Evolutionary conservation across 2,888 invertebrate species (phyloP).

Genomic region (Temnothorax ravouxi): DNA sequence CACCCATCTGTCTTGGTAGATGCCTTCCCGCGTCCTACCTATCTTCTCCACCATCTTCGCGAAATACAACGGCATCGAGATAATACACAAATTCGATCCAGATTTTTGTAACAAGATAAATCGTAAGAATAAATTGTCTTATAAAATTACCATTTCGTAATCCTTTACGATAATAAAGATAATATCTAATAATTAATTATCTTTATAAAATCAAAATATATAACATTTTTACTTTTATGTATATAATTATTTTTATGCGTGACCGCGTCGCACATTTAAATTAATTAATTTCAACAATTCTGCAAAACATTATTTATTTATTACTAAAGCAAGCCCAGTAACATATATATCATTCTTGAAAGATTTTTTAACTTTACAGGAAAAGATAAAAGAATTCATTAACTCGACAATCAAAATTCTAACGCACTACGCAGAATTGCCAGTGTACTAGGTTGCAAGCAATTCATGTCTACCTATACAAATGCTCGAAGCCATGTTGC

Average conservation of each 20-base stretch:
- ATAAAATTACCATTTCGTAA: not conserved
- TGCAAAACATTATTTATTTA: not conserved
- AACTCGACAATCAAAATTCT: constrained; percentile 22
- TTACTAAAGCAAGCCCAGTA: not conserved
- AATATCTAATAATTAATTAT: not conserved
- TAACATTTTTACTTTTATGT: constrained; percentile 30
- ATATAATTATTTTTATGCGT: constrained; percentile 23
- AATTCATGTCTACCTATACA: constrained; percentile 27
- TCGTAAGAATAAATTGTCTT: not conserved
- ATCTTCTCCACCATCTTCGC: not conserved
- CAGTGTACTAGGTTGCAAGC: constrained; percentile 44
- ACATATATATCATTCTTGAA: not conserved
- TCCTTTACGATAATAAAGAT: not conserved
- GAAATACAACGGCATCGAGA: not conserved
- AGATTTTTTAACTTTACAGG: not conserved
- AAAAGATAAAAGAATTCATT: constrained; percentile 3
- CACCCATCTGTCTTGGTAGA: constrained; percentile 11
- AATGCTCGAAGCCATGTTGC: constrained; percentile 57
- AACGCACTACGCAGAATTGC: constrained; percentile 13
- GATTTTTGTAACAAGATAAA: constrained; percentile 17
- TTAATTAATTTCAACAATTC: not conserved
- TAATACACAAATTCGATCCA: constrained; percentile 9
- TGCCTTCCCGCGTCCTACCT: not conserved
- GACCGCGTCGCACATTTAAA: not conserved
- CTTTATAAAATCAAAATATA: not conserved